Evolutionary conservation across 1,140 invertebrate species (phyloP).

Genomic region (Calosoma granatense): DNA sequence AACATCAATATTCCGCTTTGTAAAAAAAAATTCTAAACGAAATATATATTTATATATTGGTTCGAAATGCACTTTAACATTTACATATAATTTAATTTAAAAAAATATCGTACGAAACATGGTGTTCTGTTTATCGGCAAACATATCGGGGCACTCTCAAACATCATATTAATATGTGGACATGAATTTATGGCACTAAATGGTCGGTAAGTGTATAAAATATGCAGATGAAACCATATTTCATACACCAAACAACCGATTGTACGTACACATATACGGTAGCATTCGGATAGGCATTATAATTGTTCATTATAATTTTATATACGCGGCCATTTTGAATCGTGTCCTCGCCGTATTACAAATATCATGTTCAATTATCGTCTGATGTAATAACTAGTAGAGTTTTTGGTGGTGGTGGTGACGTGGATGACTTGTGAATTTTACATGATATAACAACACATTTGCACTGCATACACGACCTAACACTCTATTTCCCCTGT

Average conservation of each 20-base stretch:
- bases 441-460: too few species aligned
- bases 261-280: neutral
- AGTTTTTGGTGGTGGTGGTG: neutral
- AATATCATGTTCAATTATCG: neutral
- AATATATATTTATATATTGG: too few species aligned
- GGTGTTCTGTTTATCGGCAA: neutral
- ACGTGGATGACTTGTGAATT: neutral
- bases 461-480: too few species aligned
- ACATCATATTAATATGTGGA: neutral
- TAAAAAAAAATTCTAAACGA: too few species aligned
- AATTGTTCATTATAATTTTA: neutral
- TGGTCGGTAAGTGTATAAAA: neutral
- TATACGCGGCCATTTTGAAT: neutral
- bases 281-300: neutral
- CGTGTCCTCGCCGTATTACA: too few species aligned
- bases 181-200: neutral
- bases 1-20: too few species aligned
- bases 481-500: too few species aligned
- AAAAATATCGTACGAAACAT: too few species aligned
- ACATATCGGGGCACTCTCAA: neutral
- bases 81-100: too few species aligned
- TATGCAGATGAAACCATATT: neutral
- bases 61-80: too few species aligned
- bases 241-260: neutral
- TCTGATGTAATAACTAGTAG: neutral